Evolutionary conservation across 2,888 invertebrate species (phyloP), one percentile per base, ranked within the genome.

Genomic region (Tetragnatha montana): DNA sequence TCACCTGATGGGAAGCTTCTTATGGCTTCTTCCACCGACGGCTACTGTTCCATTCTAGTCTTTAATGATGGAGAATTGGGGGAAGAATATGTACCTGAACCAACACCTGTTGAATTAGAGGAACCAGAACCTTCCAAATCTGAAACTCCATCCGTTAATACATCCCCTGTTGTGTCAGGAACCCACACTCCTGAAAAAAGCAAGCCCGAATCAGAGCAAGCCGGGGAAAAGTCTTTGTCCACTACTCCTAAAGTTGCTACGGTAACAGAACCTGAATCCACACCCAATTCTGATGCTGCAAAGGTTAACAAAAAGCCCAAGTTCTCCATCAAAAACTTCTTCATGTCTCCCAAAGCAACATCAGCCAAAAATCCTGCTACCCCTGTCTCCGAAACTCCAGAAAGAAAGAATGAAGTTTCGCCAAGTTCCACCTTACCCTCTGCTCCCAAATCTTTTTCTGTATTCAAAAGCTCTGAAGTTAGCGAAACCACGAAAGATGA

Each of bases 21-120:
- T 88, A 94, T 96, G 8, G 96, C 96, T 0, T 96, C 97, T 4
- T 98, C 98, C 17, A 96, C 97, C 0, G 98, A 98, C 94, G 98
- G 98, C 1, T 98, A 96, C 93, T 97, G 97, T 93, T 96, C 97
- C 0, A 94, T 98, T 82, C 95, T 97, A 35, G 95, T 96, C n/a
- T 97, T 98, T 93, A 95, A 95, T 60, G 94, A 95, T 8, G 95
- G 94, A 17, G 97, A 97, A 94, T 93, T 97, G 17, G 97, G 97
- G 8, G 90, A 90, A 50, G 93, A 93, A 47, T 90, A 87, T 87
- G 86, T 73, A 4, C 90, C 90, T n/a, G 78, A 76, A 14, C 76
- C 70, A 12, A 21, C 35, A 49, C 8, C 68, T 69, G 78, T 70
- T 35, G n/a, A n/a, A 17, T 70, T 50, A 12, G 60, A 49, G 68